These are phyloP conservation scores for Nephila pilipes DNA, from an alignment of 1,140 invertebrate species.

Conservation along the genomic window DNA sequence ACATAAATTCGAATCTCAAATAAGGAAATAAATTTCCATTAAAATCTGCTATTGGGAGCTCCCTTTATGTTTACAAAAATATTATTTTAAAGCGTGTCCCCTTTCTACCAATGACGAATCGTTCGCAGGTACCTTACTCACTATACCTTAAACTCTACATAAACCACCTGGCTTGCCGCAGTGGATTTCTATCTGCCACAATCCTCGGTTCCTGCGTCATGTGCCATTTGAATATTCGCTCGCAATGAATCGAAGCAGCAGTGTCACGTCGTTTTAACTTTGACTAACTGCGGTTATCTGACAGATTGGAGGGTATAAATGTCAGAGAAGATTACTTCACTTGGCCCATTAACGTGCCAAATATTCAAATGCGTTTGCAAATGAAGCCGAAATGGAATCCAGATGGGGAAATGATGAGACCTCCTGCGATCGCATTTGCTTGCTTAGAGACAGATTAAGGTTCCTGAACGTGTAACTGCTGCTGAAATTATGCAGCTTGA, in stretches of 20 bases:
- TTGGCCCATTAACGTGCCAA: slow-evolving; percentile 11
- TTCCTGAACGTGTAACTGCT: too few species aligned
- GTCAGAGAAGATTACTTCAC: too few species aligned
- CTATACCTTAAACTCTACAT: neutral
- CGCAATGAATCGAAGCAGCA: neutral
- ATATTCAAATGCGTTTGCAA: slow-evolving; percentile 2
- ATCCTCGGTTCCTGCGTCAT: neutral
- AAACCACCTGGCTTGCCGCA: neutral
- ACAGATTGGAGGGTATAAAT: neutral
- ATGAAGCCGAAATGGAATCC: slow-evolving; percentile 27
- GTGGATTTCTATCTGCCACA: neutral
- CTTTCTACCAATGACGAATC: too few species aligned
- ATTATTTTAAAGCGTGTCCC: too few species aligned
- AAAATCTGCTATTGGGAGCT: too few species aligned
- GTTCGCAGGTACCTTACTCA: neutral
- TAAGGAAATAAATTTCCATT: too few species aligned
- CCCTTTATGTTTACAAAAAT: too few species aligned
- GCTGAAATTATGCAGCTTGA: too few species aligned
- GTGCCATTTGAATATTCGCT: slow-evolving; percentile 11
- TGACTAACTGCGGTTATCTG: slow-evolving; percentile 19
- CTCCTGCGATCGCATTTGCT: neutral
- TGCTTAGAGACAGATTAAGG: neutral
- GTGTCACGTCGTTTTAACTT: slow-evolving; percentile 16
- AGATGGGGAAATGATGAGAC: slow-evolving; percentile 26
- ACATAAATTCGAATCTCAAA: too few species aligned